Base-by-base conservation (phyloP, 2,113 vertebrate genomes). In the Chamaea fasciata region DNA sequence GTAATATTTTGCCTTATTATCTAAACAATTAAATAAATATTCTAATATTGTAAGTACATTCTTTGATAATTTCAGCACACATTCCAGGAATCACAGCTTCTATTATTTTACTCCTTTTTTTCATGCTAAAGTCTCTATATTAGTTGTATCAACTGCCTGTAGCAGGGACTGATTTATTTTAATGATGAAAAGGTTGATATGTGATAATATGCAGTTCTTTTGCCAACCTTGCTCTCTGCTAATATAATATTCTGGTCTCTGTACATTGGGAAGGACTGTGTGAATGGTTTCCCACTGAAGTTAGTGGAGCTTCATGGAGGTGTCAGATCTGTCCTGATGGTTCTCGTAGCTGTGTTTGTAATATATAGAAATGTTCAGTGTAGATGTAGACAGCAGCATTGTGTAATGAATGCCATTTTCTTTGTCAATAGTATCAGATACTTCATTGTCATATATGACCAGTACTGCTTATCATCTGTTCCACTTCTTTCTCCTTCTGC, bases 231-330 rank as follows among this genome's bases (percentile, higher is more conserved):
- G 17, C 27, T 68, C 6, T 71, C 46, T 87, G 31, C 22, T 52
- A 21, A 10, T 69, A 37, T 52, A 52, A 11, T 44, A 41, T 8
- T 28, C 16, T 56, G 17, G 24, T 57, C 24, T 74, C 42, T 90
- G 52, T 60, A 35, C 65, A 0, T 0, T 75, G 49, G 31, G 6
- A 53, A 59, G 24, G 16, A 16, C 23, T 70, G 13, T 49, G 7
- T 63, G 50, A 21, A 12, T 62, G 15, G 39, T 73, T 70, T 67
- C 62, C 39, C 9, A 4, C 0, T 71, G 35, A 65, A 69, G 52
- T 75, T 67, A 60, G 39, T 26, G 30, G 42, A 50, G 14, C 59
- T 46, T 83, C 28, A 2, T 55, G 41, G 39, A 49, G 41, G 28
- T 77, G 15, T 15, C 9, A 37, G 0, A 39, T 67, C 26, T 90